Evolutionary conservation across 2,888 invertebrate genomes (phyloP).

Genomic region (Drosophila helvetica): DNA sequence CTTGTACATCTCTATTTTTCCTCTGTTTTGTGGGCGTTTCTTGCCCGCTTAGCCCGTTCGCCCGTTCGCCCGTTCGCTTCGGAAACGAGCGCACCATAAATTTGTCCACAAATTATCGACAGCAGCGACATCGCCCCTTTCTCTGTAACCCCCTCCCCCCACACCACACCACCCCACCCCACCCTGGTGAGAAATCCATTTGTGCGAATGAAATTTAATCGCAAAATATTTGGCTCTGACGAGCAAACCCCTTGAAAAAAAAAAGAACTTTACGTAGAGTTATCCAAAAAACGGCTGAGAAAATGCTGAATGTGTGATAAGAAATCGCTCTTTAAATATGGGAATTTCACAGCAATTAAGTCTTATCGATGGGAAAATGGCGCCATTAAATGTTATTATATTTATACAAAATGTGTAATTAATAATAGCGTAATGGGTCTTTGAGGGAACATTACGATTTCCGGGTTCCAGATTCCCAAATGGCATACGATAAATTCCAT

Average conservation of each 20-base stretch:
- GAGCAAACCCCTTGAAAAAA: background rate
- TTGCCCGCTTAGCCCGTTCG: slow-evolving; percentile 62
- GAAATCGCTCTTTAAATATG: slow-evolving; percentile 6
- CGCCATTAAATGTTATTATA: slow-evolving; percentile 5
- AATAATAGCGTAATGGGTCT: slow-evolving; percentile 5
- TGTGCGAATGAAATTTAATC: slow-evolving; percentile 60
- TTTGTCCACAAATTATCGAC: slow-evolving; percentile 77
- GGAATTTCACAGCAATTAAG: slow-evolving; percentile 18
- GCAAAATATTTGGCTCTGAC: slow-evolving; percentile 24
- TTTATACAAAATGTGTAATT: background rate
- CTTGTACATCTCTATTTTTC: slow-evolving; percentile 31
- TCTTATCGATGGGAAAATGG: slow-evolving; percentile 18
- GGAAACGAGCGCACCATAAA: slow-evolving; percentile 62
- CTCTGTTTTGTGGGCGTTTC: slow-evolving; percentile 60
- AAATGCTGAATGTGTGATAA: slow-evolving; percentile 15
- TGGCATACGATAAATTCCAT: background rate
- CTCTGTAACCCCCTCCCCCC: slow-evolving; percentile 18
- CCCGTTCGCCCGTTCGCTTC: slow-evolving; percentile 58
- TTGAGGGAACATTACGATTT: slow-evolving; percentile 1
- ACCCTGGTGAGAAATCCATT: slow-evolving; percentile 52
- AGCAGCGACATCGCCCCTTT: slow-evolving; percentile 35
- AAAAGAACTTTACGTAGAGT: background rate
- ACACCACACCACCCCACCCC: slow-evolving; percentile 24
- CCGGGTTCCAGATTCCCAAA: slow-evolving; percentile 6
- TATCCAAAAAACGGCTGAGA: background rate